Percentiles rank a stretch among this genome's conserved stretches.
Evolutionary conservation across 2,797 vertebrate species (phyloP).

Genomic region (Selene dorsalis): DNA sequence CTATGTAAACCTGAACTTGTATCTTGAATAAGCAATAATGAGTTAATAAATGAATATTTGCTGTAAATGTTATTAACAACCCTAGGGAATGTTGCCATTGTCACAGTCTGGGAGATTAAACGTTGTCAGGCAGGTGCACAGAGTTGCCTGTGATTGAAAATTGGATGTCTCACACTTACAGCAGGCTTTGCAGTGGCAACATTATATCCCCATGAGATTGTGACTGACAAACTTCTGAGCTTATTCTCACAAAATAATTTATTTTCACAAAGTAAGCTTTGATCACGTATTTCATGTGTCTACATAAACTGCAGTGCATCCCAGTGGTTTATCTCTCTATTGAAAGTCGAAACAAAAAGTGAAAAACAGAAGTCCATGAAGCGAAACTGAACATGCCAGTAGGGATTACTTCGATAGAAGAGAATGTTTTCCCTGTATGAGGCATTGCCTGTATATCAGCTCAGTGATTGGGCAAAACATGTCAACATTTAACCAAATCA

Average conservation of each 20-base stretch:
- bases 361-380: background rate
- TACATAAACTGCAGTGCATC: background rate
- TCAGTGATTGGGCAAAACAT: conserved; percentile 3
- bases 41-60: conserved; percentile 2
- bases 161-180: conserved; percentile 17
- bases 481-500: background rate
- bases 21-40: background rate
- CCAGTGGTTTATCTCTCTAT: background rate
- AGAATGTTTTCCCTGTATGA: background rate
- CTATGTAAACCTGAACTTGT: background rate
- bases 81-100: background rate
- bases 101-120: conserved; percentile 20
- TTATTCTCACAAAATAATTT: conserved; percentile 3
- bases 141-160: conserved; percentile 31
- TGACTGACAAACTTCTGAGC: conserved; percentile 5
- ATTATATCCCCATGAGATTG: conserved; percentile 13
- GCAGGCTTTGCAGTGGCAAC: conserved; percentile 9
- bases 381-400: background rate
- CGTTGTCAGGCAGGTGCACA: conserved; percentile 29
- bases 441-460: background rate
- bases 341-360: conserved; percentile 7
- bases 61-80: conserved; percentile 4
- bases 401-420: background rate
- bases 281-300: conserved; percentile 8
- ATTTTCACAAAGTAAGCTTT: conserved; percentile 19